Percentiles rank a stretch among this genome's conserved stretches.
Evolutionary conservation across 1,140 invertebrate species (phyloP).

Genomic region (Lineus longissimus): DNA sequence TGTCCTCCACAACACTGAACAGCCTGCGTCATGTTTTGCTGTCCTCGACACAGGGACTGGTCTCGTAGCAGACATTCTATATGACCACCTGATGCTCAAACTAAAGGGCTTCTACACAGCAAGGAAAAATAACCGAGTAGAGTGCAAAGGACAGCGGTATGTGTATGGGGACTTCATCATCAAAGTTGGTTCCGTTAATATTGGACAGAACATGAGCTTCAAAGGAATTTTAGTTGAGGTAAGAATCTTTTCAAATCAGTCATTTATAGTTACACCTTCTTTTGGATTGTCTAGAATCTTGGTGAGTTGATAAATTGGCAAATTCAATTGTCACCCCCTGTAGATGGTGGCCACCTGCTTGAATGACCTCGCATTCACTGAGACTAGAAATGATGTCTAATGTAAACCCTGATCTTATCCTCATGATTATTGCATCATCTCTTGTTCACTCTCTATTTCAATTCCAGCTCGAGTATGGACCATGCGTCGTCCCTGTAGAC

Average conservation of each 20-base stretch:
- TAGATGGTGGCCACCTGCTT: too few species aligned
- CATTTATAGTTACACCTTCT: too few species aligned
- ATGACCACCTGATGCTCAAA: slow-evolving; percentile 87
- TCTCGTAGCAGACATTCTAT: slow-evolving; percentile 82
- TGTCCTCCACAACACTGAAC: slow-evolving; percentile 90
- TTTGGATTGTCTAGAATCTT: too few species aligned
- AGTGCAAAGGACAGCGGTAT: slow-evolving; percentile 87
- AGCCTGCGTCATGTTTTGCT: slow-evolving; percentile 89
- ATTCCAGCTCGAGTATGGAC: slow-evolving; percentile 81
- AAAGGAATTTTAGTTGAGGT: slow-evolving; percentile 93
- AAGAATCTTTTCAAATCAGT: slow-evolving; percentile 27
- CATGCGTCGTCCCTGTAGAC: slow-evolving; percentile 77
- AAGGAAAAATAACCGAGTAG: slow-evolving; percentile 72
- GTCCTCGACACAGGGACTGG: slow-evolving; percentile 78
- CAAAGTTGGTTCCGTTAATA: slow-evolving; percentile 87
- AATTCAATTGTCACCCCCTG: too few species aligned
- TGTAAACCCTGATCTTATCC: too few species aligned
- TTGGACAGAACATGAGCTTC: slow-evolving; percentile 76
- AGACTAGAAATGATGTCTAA: too few species aligned
- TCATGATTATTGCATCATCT: too few species aligned
- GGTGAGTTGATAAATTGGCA: too few species aligned
- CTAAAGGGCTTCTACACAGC: slow-evolving; percentile 80
- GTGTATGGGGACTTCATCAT: slow-evolving; percentile 91
- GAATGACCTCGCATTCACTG: too few species aligned
- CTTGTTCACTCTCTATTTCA: too few species aligned